These are phyloP conservation scores for Cetoscarus ocellatus DNA, from an alignment of 2,797 vertebrate genomes.

Conservation along the genomic window DNA sequence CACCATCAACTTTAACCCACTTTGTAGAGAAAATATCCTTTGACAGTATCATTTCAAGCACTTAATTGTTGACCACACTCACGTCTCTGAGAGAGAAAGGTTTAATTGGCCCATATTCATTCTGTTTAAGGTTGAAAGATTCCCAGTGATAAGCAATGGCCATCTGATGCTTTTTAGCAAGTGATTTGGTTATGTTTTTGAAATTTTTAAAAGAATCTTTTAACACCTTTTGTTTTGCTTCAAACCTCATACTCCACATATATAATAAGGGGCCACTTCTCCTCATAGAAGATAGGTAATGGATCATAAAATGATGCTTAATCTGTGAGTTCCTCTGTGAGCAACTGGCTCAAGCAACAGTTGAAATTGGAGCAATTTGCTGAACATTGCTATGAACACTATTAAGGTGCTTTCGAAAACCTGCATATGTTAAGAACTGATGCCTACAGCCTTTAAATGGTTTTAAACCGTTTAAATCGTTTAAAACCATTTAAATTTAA, in stretches of 20 bases:
- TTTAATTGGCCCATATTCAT: slow-evolving; percentile 12
- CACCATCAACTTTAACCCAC: slow-evolving; percentile 44
- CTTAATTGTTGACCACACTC: slow-evolving; percentile 20
- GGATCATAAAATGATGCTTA: background rate
- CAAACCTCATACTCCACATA: slow-evolving; percentile 25
- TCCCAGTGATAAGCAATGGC: slow-evolving; percentile 19
- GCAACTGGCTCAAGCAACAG: slow-evolving; percentile 33
- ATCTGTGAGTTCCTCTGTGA: slow-evolving; percentile 13
- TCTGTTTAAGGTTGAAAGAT: slow-evolving; percentile 9
- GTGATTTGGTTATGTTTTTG: slow-evolving; percentile 28
- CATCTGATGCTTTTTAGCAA: slow-evolving; percentile 24
- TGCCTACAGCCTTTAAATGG: slow-evolving; percentile 49
- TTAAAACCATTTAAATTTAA: slow-evolving; percentile 47
- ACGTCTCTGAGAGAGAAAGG: slow-evolving; percentile 6
- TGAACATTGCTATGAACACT: slow-evolving; percentile 54
- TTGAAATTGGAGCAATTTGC: slow-evolving; percentile 33
- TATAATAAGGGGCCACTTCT: slow-evolving; percentile 27
- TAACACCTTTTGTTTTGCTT: slow-evolving; percentile 21
- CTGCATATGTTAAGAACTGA: slow-evolving; percentile 49
- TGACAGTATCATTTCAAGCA: slow-evolving; percentile 28
- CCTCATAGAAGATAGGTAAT: slow-evolving; percentile 31
- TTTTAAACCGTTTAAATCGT: slow-evolving; percentile 41
- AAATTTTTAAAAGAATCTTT: slow-evolving; percentile 24
- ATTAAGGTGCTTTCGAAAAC: slow-evolving; percentile 47
- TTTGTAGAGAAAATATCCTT: slow-evolving; percentile 23